Percentiles rank a stretch among this genome's conserved stretches.
These are phyloP conservation scores for Dromius quadrimaculatus DNA, from an alignment of 2,888 invertebrate genomes.

Conservation along the genomic window DNA sequence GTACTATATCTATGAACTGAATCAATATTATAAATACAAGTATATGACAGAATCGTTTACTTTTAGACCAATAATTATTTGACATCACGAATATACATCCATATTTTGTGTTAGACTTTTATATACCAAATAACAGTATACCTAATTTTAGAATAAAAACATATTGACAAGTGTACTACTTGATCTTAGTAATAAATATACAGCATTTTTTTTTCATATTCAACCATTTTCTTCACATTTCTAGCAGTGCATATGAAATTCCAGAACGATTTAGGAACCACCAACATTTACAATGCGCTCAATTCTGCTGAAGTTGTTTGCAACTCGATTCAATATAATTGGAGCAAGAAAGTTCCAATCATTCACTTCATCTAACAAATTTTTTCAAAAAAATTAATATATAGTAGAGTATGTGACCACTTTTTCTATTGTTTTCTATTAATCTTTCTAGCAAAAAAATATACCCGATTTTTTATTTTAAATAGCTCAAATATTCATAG, in stretches of 20 bases:
- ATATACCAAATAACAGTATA: conserved; percentile 50
- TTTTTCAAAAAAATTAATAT: too few species aligned
- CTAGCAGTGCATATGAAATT: conserved; percentile 25
- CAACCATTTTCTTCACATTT: conserved; percentile 3
- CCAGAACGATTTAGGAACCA: conserved; percentile 50
- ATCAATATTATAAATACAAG: conserved; percentile 48
- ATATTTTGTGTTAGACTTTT: conserved; percentile 49
- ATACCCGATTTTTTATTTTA: too few species aligned
- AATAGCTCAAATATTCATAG: too few species aligned
- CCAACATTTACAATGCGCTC: conserved; percentile 26
- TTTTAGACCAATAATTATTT: conserved; percentile 50
- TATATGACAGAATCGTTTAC: conserved; percentile 46
- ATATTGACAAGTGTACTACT: conserved; percentile 41
- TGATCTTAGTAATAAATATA: conserved; percentile 35
- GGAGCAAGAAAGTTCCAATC: too few species aligned
- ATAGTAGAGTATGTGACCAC: too few species aligned
- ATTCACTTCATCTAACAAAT: too few species aligned
- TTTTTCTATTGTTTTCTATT: too few species aligned
- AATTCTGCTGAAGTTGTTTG: too few species aligned
- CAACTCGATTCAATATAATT: too few species aligned
- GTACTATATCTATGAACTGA: conserved; percentile 44
- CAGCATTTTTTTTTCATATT: conserved; percentile 22
- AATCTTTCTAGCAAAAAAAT: too few species aligned
- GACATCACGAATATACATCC: conserved; percentile 51
- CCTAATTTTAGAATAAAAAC: conserved; percentile 46